Percentiles rank a stretch among this genome's conserved stretches.
Conservation (phyloP, 1,140 invertebrate genomes). For the Acyrthosiphon pisum region DNA sequence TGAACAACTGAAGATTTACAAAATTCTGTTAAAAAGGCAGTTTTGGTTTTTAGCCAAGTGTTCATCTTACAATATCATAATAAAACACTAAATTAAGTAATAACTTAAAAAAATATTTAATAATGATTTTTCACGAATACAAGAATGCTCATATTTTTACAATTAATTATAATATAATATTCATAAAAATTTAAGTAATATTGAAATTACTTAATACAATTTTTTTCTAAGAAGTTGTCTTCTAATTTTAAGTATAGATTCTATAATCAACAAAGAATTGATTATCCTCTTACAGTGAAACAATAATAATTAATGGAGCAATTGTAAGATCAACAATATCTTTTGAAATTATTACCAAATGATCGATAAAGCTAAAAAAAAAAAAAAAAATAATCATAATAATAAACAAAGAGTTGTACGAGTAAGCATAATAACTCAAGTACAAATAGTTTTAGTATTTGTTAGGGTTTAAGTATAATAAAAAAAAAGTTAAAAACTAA, state of each 20-base stretch:
- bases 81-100: not conserved
- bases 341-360: conserved; percentile 22
- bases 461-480: not conserved
- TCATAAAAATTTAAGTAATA: not conserved
- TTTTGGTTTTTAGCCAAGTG: not conserved
- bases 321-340: not conserved
- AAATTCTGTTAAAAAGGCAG: conserved; percentile 25
- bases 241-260: conserved; percentile 23
- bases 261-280: conserved; percentile 22
- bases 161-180: conserved; percentile 25
- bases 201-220: not conserved
- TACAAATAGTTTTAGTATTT: conserved; percentile 25
- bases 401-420: not conserved
- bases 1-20: not conserved
- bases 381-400: not conserved
- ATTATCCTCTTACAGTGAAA: not conserved
- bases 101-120: conserved; percentile 54
- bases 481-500: conserved; percentile 6
- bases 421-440: conserved; percentile 18
- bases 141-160: conserved; percentile 21
- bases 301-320: conserved; percentile 32
- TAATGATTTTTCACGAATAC: not conserved
- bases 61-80: conserved; percentile 23
- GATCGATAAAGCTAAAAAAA: conserved; percentile 18
- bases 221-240: not conserved